A percentile compares a stretch with the other conserved stretches of the same genome.
These are phyloP conservation scores for Gavialis gangeticus DNA, from an alignment of 2,113 vertebrate genomes.

Conservation along the genomic window DNA sequence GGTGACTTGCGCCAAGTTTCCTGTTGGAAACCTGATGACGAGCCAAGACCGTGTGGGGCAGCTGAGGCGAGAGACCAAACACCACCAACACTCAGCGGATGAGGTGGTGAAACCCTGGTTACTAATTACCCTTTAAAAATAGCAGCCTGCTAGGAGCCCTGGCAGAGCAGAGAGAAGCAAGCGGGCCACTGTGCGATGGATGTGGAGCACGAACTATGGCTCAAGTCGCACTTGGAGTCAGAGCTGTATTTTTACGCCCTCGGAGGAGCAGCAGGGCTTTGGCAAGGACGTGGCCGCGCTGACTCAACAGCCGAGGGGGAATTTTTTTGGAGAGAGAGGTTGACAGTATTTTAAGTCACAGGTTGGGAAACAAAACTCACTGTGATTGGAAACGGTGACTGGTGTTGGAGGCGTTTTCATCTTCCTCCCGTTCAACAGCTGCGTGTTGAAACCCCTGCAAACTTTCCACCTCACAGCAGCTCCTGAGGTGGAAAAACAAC, in stretches of 20 bases:
- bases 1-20: neutral
- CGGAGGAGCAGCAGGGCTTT: neutral
- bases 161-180: neutral
- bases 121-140: too few relatives aligned
- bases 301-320: fast-evolving
- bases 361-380: fast-evolving
- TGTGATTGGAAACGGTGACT: neutral
- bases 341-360: fast-evolving
- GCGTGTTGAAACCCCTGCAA: neutral
- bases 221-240: neutral
- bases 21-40: neutral
- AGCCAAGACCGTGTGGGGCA: neutral
- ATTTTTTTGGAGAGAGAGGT: neutral
- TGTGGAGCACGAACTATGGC: neutral
- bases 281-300: fast-evolving
- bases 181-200: too few relatives aligned
- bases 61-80: too few relatives aligned
- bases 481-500: neutral
- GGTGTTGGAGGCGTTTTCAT: neutral
- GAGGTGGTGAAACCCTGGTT: too few relatives aligned
- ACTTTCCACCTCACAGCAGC: fast-evolving
- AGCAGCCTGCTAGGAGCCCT: too few relatives aligned
- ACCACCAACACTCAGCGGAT: too few relatives aligned
- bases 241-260: neutral
- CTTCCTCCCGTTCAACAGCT: neutral